phyloP scores from a whole-genome alignment of 2,113 vertebrate species.

The Octodon degus region DNA sequence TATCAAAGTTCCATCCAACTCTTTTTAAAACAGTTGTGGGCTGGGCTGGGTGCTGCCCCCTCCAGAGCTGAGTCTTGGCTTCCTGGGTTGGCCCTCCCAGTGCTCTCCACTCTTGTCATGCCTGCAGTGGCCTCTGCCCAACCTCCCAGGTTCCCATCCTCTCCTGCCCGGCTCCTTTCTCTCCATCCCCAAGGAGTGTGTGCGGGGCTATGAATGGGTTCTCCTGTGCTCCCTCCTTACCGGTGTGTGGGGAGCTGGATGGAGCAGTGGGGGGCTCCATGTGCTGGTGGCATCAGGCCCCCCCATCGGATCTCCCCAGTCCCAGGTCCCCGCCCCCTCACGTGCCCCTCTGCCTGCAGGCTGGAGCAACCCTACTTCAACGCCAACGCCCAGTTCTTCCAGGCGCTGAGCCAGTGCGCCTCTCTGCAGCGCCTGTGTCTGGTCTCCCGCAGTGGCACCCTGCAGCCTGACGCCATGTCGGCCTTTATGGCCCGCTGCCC shows the following conservation, averaged over 20 bases:
- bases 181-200: not conserved
- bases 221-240: not conserved
- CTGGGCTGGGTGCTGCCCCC: not conserved
- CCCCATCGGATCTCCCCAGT: not conserved
- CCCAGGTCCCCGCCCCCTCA: not conserved
- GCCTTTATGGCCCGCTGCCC: constrained; percentile 92
- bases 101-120: not conserved
- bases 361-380: constrained; percentile 97
- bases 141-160: not conserved
- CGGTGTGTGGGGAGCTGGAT: not conserved
- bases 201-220: accelerated
- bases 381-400: constrained; percentile 93
- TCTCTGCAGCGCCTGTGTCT: constrained; percentile 94
- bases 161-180: not conserved
- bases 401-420: constrained; percentile 93
- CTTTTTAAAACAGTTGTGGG: not conserved
- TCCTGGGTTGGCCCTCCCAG: not conserved
- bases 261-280: no score
- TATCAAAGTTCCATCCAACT: not conserved
- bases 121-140: not conserved
- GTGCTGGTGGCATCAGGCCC: not conserved
- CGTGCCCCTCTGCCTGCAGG: constrained; percentile 82
- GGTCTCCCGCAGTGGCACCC: constrained; percentile 95
- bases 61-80: not conserved
- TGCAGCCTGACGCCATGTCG: constrained; percentile 91